Evolutionary conservation across 2,888 invertebrate species (phyloP).

Genomic region (Macaria liturata): DNA sequence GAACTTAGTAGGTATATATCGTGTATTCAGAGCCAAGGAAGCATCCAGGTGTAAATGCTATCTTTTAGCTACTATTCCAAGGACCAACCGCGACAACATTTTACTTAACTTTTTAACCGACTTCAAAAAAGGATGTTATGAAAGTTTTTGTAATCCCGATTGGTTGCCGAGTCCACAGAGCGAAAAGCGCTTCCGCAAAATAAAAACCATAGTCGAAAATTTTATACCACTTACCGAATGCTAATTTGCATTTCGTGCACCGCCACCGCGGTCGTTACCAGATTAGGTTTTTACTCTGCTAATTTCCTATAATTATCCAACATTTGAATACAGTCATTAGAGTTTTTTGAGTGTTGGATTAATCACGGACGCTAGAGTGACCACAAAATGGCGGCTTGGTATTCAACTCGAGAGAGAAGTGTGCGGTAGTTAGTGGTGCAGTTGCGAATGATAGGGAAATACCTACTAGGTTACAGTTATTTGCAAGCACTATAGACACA

Average conservation of each 20-base stretch:
- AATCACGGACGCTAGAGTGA: conserved; percentile 36
- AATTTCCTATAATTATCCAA: conserved; percentile 47
- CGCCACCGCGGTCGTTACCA: conserved; percentile 43
- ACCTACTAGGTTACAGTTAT: too few species aligned
- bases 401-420: conserved; percentile 45
- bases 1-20: too few species aligned
- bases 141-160: too few species aligned
- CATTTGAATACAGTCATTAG: conserved; percentile 47
- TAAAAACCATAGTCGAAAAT: conserved; percentile 13
- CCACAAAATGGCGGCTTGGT: conserved; percentile 44
- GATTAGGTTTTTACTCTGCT: conserved; percentile 36
- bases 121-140: too few species aligned
- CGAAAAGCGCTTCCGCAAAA: background rate
- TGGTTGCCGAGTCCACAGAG: too few species aligned
- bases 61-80: too few species aligned
- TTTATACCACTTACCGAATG: conserved; percentile 25
- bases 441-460: conserved; percentile 31
- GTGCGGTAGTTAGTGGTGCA: conserved; percentile 58
- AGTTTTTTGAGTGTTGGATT: conserved; percentile 38
- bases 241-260: conserved; percentile 54
- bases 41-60: too few species aligned
- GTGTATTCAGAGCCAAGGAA: too few species aligned
- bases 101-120: too few species aligned
- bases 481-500: too few species aligned
- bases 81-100: too few species aligned